A percentile compares a stretch with the other conserved stretches of the same genome.
Conservation (phyloP, 2,888 invertebrate species). For the Parnassius apollo region DNA sequence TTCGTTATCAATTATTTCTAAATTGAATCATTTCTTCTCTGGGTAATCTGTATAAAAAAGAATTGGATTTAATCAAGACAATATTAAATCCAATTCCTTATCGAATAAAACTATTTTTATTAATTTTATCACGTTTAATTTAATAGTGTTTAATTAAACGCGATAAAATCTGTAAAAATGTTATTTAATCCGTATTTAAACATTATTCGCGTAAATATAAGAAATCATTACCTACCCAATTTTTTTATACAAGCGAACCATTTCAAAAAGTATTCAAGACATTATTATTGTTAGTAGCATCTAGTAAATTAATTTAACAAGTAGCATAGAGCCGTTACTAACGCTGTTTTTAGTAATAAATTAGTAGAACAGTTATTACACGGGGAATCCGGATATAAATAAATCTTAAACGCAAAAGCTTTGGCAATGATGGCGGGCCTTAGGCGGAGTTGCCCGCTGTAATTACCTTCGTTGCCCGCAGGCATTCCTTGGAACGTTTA, state of each 20-base stretch:
- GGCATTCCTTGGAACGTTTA: slow-evolving; percentile 64
- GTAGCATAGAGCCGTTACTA: slow-evolving; percentile 25
- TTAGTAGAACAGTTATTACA: slow-evolving; percentile 37
- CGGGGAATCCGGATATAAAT: slow-evolving; percentile 74
- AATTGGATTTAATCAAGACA: too few species aligned
- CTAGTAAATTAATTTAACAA: slow-evolving; percentile 29
- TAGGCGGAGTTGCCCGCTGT: slow-evolving; percentile 53
- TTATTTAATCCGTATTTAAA: too few species aligned
- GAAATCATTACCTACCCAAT: too few species aligned
- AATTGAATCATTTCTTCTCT: too few species aligned
- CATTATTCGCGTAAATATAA: too few species aligned
- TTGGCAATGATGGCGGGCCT: slow-evolving; percentile 45
- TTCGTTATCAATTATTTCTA: too few species aligned
- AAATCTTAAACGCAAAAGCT: slow-evolving; percentile 61
- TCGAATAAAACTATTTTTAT: too few species aligned
- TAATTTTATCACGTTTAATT: too few species aligned
- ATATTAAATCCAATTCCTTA: too few species aligned
- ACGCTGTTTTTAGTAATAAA: slow-evolving; percentile 31
- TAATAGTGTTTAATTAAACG: too few species aligned
- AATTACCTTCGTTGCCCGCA: slow-evolving; percentile 63
- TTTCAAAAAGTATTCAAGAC: background rate
- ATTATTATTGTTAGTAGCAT: slow-evolving; percentile 3
- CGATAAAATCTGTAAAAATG: too few species aligned
- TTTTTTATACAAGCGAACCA: background rate
- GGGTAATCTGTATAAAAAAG: too few species aligned